phyloP scores from a whole-genome alignment of 1,140 invertebrate species.

The Pogonomyrmex barbatus region DNA sequence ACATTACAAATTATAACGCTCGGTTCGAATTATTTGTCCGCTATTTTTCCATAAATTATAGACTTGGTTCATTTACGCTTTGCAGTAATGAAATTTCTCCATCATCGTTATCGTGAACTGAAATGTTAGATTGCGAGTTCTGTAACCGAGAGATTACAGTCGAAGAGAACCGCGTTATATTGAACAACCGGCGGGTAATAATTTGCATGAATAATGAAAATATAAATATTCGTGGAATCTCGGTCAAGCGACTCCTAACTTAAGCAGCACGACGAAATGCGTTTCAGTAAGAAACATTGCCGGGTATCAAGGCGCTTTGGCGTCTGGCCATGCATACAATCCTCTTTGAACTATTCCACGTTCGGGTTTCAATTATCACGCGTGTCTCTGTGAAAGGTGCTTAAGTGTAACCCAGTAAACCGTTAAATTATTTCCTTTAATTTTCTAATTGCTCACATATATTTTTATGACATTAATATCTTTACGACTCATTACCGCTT shows the following conservation, averaged over 20 bases:
- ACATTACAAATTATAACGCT: constrained; percentile 9
- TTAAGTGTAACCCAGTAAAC: not conserved
- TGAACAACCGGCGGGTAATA: not conserved
- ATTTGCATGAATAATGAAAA: constrained; percentile 53
- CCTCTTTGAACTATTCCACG: constrained; percentile 43
- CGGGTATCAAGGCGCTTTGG: constrained; percentile 68
- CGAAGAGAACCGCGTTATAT: not conserved
- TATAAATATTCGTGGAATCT: constrained; percentile 52
- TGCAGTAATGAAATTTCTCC: constrained; percentile 6
- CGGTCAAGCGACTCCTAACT: constrained; percentile 34
- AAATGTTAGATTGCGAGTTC: constrained; percentile 1
- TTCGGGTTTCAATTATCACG: not conserved
- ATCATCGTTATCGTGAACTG: not conserved
- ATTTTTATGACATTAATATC: not conserved
- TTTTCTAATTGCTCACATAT: not conserved
- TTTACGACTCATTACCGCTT: not conserved
- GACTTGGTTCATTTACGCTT: not conserved
- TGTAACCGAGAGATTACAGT: not conserved
- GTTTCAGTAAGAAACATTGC: constrained; percentile 51
- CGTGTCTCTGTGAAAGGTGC: not conserved
- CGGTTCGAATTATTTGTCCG: not conserved
- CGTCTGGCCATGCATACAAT: constrained; percentile 68
- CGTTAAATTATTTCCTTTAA: not conserved
- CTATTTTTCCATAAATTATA: not conserved
- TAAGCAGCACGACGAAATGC: constrained; percentile 13